Evolutionary conservation across 2,113 vertebrate genomes (phyloP), one percentile per base, ranked within the genome.

Genomic region (Otolemur garnettii): DNA sequence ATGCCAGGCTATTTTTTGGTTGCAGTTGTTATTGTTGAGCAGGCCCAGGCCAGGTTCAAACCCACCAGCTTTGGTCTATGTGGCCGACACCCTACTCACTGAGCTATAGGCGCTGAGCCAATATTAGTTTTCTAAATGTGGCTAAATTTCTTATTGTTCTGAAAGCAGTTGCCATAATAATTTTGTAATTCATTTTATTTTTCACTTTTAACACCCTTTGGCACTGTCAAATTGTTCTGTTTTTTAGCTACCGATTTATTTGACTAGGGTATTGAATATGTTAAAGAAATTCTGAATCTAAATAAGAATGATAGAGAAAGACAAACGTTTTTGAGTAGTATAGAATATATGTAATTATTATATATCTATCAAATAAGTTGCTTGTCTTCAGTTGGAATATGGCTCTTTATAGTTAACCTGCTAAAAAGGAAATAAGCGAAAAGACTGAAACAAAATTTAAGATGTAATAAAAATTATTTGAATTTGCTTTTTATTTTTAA

Each of bases 401-500:
- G 15, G 5, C 83, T 81, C 9, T 26, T 91, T 64, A 35, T 28
- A 91, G 55, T 28, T 87, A 81, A 78, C 9, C 91, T 12, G 86
- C 9, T 42, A 19, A 18, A 93, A 69, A 66, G 78, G 5, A 80
- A 96, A 87, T 68, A 57, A 87, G 68, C 53, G n/a, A n/a, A 81
- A 69, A 13, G 80, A 88, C 35, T 38, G 96, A 50, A 66, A 95
- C 6, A 17, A 9, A 19, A 77, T 33, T 89, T 82, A 19, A 0
- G 11, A 59, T 88, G 22, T 57, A 91, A 93, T 89, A 57, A 60
- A 80, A 5, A 71, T 96, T 97, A 33, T 68, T 9, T 77, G 62
- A 38, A 11, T 97, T 95, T 92, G 24, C 0, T 91, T 92, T 45
- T 81, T 75, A 66, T 38, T 88, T 80, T 33, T 50, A 50, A 50